Conservation (phyloP, 1,140 invertebrate genomes). For the Dinoponera quadriceps region DNA sequence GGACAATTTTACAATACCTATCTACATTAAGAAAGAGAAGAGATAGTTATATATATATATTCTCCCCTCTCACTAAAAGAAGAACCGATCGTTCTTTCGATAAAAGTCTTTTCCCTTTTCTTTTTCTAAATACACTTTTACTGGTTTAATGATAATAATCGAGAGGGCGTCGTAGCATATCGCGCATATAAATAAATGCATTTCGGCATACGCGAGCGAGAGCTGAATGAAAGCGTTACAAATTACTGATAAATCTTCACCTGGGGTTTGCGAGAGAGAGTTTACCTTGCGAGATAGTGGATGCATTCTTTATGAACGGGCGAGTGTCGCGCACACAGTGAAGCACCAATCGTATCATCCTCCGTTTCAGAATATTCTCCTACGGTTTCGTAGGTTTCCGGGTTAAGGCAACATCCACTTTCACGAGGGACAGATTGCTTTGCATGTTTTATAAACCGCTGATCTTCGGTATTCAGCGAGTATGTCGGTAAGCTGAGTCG, state of each 20-base stretch:
- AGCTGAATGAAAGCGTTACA: neutral
- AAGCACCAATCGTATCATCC: constrained; percentile 58
- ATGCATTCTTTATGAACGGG: constrained; percentile 65
- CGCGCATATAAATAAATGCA: neutral
- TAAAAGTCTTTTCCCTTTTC: neutral
- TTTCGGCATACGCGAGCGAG: neutral
- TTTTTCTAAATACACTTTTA: neutral
- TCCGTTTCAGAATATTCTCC: constrained; percentile 50
- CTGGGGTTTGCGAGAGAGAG: neutral
- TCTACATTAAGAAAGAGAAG: neutral
- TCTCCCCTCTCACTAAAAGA: neutral
- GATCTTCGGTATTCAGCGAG: constrained; percentile 56
- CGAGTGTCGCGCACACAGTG: neutral
- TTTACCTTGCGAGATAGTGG: constrained; percentile 65
- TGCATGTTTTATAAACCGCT: constrained; percentile 72
- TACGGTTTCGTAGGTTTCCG: constrained; percentile 63
- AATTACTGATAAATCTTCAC: constrained; percentile 27
- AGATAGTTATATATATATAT: neutral
- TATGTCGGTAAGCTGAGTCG: neutral
- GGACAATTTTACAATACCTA: neutral
- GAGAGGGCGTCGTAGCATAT: neutral
- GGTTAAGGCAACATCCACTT: constrained; percentile 66
- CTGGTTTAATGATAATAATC: neutral
- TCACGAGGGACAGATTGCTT: constrained; percentile 65
- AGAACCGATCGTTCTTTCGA: neutral